Percentiles rank a stretch among this genome's conserved stretches.
Conservation (phyloP, 2,113 vertebrate genomes). For the Hyperopisus bebe region DNA sequence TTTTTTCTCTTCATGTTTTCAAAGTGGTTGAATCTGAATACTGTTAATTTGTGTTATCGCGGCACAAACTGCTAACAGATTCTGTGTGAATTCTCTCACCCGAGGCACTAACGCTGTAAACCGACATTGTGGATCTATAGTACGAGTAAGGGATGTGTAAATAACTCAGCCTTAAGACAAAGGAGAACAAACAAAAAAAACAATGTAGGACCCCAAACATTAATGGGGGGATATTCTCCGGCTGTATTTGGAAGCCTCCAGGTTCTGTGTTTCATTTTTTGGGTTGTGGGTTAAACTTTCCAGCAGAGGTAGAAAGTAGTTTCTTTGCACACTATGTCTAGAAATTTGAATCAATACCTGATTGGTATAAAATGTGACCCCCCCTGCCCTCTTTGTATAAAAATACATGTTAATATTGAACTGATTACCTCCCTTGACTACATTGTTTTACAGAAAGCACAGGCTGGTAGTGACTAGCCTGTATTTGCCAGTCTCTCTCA, state of each 20-base stretch:
- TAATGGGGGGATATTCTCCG: background rate
- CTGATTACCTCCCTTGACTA: background rate
- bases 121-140: background rate
- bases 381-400: background rate
- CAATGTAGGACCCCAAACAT: background rate
- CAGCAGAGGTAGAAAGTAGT: background rate
- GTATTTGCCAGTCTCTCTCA: background rate
- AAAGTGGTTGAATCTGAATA: background rate
- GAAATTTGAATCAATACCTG: background rate
- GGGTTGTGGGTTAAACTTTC: background rate
- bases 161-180: background rate
- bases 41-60: background rate
- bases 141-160: background rate
- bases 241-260: background rate
- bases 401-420: background rate
- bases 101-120: background rate
- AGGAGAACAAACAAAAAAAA: background rate
- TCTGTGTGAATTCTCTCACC: background rate
- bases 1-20: background rate
- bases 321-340: background rate
- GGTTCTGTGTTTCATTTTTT: background rate
- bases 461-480: background rate
- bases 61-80: background rate
- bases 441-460: background rate
- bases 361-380: background rate